These are phyloP conservation scores for Caenorhabditis imperialis DNA, from an alignment of 2,888 invertebrate species.

Conservation along the genomic window DNA sequence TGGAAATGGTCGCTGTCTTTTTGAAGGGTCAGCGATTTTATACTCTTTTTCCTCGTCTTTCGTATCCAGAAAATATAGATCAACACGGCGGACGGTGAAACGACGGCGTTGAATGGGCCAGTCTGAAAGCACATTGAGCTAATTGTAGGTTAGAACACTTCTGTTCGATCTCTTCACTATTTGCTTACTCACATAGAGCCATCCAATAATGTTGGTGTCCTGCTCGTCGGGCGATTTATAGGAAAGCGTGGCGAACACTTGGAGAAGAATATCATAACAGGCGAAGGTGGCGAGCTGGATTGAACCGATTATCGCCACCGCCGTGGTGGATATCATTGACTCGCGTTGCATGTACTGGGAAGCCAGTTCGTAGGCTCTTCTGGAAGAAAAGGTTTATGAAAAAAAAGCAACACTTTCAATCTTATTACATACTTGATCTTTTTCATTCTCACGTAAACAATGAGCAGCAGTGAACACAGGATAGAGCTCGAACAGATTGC, in stretches of 20 bases:
- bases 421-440: conserved; percentile 13
- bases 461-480: conserved; percentile 2
- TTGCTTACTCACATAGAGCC: conserved; percentile 41
- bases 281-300: conserved; percentile 21
- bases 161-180: too few species aligned
- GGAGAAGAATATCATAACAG: conserved; percentile 7
- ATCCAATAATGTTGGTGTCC: conserved; percentile 31
- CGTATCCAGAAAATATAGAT: conserved; percentile 11
- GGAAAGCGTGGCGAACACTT: neutral
- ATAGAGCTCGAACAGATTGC: conserved; percentile 24
- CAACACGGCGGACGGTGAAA: conserved; percentile 18
- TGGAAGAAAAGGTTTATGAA: conserved; percentile 2
- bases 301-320: conserved; percentile 14
- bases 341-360: conserved; percentile 23
- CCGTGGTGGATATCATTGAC: conserved; percentile 14
- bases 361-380: conserved; percentile 23
- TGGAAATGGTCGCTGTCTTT: conserved; percentile 14
- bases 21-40: conserved; percentile 11
- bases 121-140: too few species aligned
- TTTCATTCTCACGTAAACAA: conserved; percentile 16
- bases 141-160: too few species aligned
- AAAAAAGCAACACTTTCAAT: neutral
- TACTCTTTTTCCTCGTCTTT: conserved; percentile 12
- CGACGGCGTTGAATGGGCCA: conserved; percentile 27
- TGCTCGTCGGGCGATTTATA: neutral